These are phyloP conservation scores for Heliocidaris erythrogramma DNA, from an alignment of 35 echinoderm and acorn worm genomes.

Conservation along the genomic window DNA sequence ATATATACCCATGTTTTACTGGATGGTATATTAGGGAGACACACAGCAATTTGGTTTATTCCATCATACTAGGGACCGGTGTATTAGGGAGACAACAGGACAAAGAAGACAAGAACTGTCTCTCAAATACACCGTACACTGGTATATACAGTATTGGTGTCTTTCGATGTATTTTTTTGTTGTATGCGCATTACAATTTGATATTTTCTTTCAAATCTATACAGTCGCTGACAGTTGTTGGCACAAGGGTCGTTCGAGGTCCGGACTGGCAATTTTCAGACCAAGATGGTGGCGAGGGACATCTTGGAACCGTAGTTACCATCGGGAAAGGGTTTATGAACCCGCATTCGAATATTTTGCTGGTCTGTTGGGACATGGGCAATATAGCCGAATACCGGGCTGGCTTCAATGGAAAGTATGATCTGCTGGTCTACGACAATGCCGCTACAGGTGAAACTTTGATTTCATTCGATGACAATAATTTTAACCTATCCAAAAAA, in stretches of 20 bases:
- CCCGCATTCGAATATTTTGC: background rate
- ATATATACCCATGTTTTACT: too few relatives aligned
- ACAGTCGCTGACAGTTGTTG: background rate
- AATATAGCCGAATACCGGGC: background rate
- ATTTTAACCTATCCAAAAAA: too few relatives aligned
- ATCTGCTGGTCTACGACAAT: conserved; percentile 2
- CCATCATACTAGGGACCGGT: too few relatives aligned
- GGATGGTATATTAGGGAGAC: too few relatives aligned
- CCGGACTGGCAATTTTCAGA: conserved; percentile 60
- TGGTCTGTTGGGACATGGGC: conserved; percentile 37
- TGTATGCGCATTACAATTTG: too few relatives aligned
- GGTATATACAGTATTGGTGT: too few relatives aligned
- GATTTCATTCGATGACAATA: background rate
- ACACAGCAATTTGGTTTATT: too few relatives aligned
- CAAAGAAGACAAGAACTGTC: too few relatives aligned
- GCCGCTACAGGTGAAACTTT: background rate
- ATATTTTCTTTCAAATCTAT: too few relatives aligned
- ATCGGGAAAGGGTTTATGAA: background rate
- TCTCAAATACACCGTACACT: too few relatives aligned
- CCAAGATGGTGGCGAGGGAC: conserved; percentile 55
- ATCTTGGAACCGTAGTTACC: background rate
- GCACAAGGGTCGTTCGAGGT: conserved; percentile 57
- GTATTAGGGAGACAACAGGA: too few relatives aligned
- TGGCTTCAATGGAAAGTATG: conserved; percentile 28
- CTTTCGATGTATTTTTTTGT: too few relatives aligned